A percentile compares a stretch with the other conserved stretches of the same genome.
Evolutionary conservation across 2,797 vertebrate genomes (phyloP).

Genomic region (Protonibea diacanthus): DNA sequence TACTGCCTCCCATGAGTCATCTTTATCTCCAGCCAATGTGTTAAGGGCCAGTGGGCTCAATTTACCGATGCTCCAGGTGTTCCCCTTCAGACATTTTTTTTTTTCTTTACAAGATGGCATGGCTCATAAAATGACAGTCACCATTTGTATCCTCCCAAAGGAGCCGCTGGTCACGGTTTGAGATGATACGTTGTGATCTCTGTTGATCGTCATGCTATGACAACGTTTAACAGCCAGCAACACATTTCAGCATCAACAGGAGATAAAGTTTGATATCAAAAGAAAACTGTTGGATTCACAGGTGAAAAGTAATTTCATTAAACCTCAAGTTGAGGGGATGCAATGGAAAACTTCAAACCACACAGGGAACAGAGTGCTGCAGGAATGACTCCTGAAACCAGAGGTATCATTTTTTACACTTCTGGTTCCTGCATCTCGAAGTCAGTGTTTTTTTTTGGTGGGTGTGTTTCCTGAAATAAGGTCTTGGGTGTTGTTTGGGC

Average conservation of each 20-base stretch:
- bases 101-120: neutral
- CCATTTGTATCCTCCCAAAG: neutral
- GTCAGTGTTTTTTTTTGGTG: too few species aligned
- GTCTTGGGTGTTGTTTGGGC: too few species aligned
- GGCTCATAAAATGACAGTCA: neutral
- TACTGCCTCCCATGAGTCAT: constrained; percentile 19
- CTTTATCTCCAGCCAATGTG: constrained; percentile 29
- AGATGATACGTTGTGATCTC: neutral
- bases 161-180: neutral
- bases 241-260: neutral
- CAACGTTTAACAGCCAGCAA: neutral
- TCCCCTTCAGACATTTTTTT: neutral
- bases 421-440: too few species aligned
- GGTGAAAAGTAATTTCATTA: neutral
- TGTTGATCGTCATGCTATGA: neutral
- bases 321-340: neutral
- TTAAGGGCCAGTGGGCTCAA: constrained; percentile 14
- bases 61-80: constrained; percentile 28
- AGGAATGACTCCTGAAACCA: too few species aligned
- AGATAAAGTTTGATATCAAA: neutral
- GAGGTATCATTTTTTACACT: too few species aligned
- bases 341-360: neutral
- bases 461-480: too few species aligned
- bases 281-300: neutral
- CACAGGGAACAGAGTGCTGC: neutral